These are phyloP conservation scores for Anorthoa munda DNA, from an alignment of 2,888 invertebrate genomes.

Conservation along the genomic window DNA sequence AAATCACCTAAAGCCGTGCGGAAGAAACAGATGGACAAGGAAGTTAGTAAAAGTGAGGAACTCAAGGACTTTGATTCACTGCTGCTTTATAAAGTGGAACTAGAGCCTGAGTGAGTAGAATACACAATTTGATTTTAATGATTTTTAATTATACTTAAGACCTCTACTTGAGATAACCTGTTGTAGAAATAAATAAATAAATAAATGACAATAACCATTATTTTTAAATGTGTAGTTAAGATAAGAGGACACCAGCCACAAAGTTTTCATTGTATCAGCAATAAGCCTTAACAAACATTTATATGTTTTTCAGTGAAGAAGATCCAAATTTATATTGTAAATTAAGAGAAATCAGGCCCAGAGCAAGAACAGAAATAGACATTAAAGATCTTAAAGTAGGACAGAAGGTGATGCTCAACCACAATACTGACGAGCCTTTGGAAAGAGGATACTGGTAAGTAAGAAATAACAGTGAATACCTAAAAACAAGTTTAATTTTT, in stretches of 20 bases:
- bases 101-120: constrained; percentile 81
- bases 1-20: constrained; percentile 69
- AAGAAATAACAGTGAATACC: neutral
- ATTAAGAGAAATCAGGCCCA: constrained; percentile 92
- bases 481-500: neutral
- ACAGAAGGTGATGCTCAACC: constrained; percentile 93
- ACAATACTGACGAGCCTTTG: constrained; percentile 93
- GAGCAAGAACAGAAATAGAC: constrained; percentile 91
- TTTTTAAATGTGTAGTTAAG: neutral
- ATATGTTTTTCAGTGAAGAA: constrained; percentile 77
- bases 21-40: constrained; percentile 67
- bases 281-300: neutral
- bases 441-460: constrained; percentile 93
- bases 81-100: constrained; percentile 85
- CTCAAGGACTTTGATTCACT: constrained; percentile 71
- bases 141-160: neutral
- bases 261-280: too few relatives aligned
- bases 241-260: too few relatives aligned
- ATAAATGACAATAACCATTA: neutral
- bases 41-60: constrained; percentile 35
- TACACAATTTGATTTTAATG: neutral
- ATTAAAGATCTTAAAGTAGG: constrained; percentile 90
- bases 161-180: too few relatives aligned
- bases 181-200: too few relatives aligned
- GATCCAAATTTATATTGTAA: constrained; percentile 81